Base-by-base conservation (phyloP, 2,113 vertebrate species). In the Sminthopsis crassicaudata region DNA sequence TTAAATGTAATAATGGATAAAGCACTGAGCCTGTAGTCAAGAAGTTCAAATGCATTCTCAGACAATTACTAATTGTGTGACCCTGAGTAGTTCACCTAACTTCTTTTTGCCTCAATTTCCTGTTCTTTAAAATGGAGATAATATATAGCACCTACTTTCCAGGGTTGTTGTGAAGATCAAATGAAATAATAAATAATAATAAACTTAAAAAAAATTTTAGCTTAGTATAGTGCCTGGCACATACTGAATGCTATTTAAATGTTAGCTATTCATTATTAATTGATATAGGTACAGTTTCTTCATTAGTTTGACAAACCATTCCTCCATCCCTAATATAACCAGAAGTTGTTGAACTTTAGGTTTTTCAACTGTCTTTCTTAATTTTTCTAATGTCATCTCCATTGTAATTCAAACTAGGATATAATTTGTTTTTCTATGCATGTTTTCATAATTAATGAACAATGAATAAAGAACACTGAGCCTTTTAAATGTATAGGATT, bases 381-480 rank as follows among this genome's bases (percentile, higher is more conserved):
- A 89, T 93, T 96, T 94, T 96, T 94, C 89, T 94, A 89, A 94
- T 27, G 6, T 36, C 5, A 26, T 89, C 1, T 54, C 84, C 26
- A n/a, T 94, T 94, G 96, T 46, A 54, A 50, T 46, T 94, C 53
- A 53, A 42, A 22, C 2, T 95, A 22, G 57, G 24, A 52, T 90
- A 1, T 26, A n/a, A 54, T 89, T 46, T 94, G n/a, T 46, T 94
- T 95, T 95, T 94, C 42, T 51, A 60, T 94, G 88, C 22, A 24
- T 95, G 27, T 94, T 96, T 93, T 30, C 8, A 22, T 53, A 51
- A 7, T 36, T 95, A 84, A 84, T 97, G 93, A 92, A 91, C 93
- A 94, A 93, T 24, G 91, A 91, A 22, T 95, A 89, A 94, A 50
- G 46, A n/a, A n/a, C 26, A 30, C 16, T 93, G 9, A 42, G 16